Evolutionary conservation across 2,113 vertebrate genomes (phyloP), one percentile per base, ranked within the genome.

Genomic region (Sceloporus undulatus): DNA sequence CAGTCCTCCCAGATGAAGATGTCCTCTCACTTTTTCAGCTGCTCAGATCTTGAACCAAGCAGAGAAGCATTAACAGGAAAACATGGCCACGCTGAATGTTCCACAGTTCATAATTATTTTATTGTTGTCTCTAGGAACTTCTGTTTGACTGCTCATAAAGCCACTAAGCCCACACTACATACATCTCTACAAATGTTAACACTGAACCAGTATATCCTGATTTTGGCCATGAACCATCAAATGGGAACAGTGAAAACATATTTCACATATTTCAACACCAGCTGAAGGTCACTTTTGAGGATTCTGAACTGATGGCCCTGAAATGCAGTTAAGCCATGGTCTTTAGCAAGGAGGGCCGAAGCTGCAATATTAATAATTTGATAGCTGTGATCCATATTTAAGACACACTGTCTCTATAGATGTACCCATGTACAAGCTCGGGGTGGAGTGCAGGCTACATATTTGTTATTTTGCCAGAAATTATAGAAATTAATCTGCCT

Each of bases 251-350:
- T 88, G 85, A 89, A 2, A 2, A 27, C 19, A 4, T 92, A 90
- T 91, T 92, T 91, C 56, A 85, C 16, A 4, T 92, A 90, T 91
- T 92, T 91, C 56, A 85, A 70, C 75, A 56, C 34, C 79, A 83
- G n/a, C 29, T 90, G 73, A 85, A 71, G 82, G 84, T 82, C 79
- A 91, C 2, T 87, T 79, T 56, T 91, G 89, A 38, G 10, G 29
- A 81, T 90, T 88, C 79, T 89, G 34, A 84, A 59, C 86, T 82
- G 85, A 27, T 66, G 38, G 76, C 42, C 34, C 4, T 85, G 90
- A 62, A 23, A 38, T 85, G 91, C 89, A 89, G 48, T 0, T 4
- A 89, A 21, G 76, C 56, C 38, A 70, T 1, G 73, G 85, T 78
- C 29, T 75, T 87, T 89, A 91, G 79, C 29, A 89, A 54, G 59